Evolutionary conservation across 2,113 vertebrate genomes (phyloP), one percentile per base, ranked within the genome.

Genomic region (Pimephales promelas): DNA sequence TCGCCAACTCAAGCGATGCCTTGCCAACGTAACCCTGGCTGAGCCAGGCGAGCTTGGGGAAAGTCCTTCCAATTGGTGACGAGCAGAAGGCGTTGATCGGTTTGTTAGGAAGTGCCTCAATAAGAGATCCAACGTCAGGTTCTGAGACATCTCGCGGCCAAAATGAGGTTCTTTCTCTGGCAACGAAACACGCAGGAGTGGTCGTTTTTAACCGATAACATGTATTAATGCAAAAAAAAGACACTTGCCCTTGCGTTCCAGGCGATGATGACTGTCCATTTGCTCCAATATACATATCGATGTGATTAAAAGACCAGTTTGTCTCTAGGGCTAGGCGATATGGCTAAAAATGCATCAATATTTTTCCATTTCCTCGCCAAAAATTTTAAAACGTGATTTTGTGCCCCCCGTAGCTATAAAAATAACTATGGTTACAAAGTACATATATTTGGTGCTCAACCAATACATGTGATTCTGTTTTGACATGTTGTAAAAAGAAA

Each of bases 181-280:
- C 13, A 31, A 36, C 47, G 36, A 83, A 36, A 83, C 26, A 54
- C 64, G 7, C n/a, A 52, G 64, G n/a, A 82, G 8, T 36, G 70
- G 57, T 40, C 40, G 47, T 45, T 9, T 40, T 40, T 64, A 79
- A 28, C 57, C 77, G 26, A 79, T 24, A 62, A 79, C 22, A 62
- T 59, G 18, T 47, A 61, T 52, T 20, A 47, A 79, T 73, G 83
- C 83, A 75, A 47, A 47, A 74, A 31, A 43, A 56, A n/a, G 22
- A 52, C n/a, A 45, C 24, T 47, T n/a, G 26, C 56, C n/a, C n/a
- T 62, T 28, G 5, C 3, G 28, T 36, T 22, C 43, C 4, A 70
- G 59, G 14, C 5, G 20, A 14, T 9, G 20, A 14, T 9, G 57
- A 72, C 56, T 11, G 2, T 40, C 34, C 20, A 70, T 6, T 66